A percentile compares a stretch with the other conserved stretches of the same genome.
These are phyloP conservation scores for Eupsilia transversa DNA, from an alignment of 2,888 invertebrate genomes.

Conservation along the genomic window DNA sequence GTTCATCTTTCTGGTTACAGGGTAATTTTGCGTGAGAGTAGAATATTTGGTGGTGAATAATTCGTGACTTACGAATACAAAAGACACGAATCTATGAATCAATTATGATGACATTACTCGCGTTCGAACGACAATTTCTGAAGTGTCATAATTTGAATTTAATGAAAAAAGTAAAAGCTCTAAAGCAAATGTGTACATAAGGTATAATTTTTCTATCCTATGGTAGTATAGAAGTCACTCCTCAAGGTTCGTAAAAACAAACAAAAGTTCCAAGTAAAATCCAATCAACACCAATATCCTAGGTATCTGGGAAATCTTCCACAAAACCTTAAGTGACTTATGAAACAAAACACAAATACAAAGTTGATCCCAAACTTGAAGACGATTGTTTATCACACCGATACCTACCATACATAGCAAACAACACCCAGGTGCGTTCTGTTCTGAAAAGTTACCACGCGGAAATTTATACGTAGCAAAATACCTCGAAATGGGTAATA, in stretches of 20 bases:
- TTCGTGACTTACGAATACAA: neutral
- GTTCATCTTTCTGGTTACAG: neutral
- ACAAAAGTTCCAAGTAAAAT: neutral
- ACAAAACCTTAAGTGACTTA: slow-evolving; percentile 2
- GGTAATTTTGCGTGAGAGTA: neutral
- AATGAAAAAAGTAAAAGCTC: neutral
- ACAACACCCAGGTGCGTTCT: slow-evolving; percentile 69
- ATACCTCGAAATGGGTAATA: slow-evolving; percentile 69
- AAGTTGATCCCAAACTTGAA: slow-evolving; percentile 47
- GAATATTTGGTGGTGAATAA: neutral
- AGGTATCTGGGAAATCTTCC: slow-evolving; percentile 1
- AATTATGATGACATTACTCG: neutral
- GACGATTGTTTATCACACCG: slow-evolving; percentile 60
- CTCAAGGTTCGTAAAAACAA: neutral
- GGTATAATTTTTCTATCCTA: neutral
- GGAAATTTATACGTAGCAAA: slow-evolving; percentile 60
- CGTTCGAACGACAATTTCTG: too few relatives aligned
- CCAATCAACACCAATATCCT: too few relatives aligned
- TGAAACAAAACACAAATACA: slow-evolving; percentile 28
- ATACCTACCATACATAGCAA: slow-evolving; percentile 50
- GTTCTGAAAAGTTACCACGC: slow-evolving; percentile 56
- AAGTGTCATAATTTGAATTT: neutral
- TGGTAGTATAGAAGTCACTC: neutral
- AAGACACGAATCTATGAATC: too few relatives aligned
- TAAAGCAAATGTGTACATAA: neutral